Evolutionary conservation across 2,888 invertebrate genomes (phyloP).

Genomic region (Cepaea hortensis): DNA sequence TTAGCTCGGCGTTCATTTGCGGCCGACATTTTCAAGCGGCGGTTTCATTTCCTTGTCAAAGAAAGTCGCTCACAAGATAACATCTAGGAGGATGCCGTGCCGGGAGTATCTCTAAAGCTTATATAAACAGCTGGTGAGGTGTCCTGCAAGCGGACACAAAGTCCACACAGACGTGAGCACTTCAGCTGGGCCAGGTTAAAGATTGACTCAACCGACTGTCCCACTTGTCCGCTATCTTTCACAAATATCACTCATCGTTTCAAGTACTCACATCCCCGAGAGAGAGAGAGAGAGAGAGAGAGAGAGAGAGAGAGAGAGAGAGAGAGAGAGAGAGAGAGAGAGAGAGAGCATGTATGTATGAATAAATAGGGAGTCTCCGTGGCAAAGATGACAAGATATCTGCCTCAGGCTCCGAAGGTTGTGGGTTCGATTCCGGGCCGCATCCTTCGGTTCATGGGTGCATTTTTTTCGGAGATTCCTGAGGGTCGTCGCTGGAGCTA

Average conservation of each 20-base stretch:
- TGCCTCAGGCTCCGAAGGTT: too few species aligned
- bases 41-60: constrained; percentile 4
- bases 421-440: too few species aligned
- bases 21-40: neutral
- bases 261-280: too few species aligned
- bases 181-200: neutral
- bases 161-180: neutral
- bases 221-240: neutral
- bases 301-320: neutral
- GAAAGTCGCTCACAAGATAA: neutral
- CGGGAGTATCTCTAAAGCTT: neutral
- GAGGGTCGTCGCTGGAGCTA: too few species aligned
- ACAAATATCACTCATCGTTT: too few species aligned
- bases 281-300: too few species aligned
- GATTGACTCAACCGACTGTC: neutral
- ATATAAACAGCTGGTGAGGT: neutral
- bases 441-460: too few species aligned
- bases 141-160: neutral
- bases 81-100: neutral
- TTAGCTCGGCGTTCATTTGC: neutral
- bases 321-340: neutral
- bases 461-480: too few species aligned
- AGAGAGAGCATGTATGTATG: neutral
- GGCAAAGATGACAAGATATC: too few species aligned
- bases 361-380: neutral